Percentiles rank a stretch among this genome's conserved stretches.
phyloP scores from a whole-genome alignment of 2,797 vertebrate species.

The Siniperca scherzeri region DNA sequence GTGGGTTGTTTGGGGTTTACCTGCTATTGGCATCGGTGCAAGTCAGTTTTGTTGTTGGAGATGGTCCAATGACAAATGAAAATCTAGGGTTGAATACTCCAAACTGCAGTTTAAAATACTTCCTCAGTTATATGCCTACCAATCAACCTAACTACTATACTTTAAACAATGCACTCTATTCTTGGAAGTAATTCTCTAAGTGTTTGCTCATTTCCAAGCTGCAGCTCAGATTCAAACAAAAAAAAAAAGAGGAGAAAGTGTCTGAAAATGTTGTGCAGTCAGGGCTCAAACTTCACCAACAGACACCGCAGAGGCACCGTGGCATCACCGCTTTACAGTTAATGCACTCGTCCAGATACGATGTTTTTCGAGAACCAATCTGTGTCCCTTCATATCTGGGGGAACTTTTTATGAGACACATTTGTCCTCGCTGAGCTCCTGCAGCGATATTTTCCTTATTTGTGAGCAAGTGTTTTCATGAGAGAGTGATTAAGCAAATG shows the following conservation, averaged over 20 bases:
- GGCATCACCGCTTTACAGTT: neutral
- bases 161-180: neutral
- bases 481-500: slow-evolving; percentile 41
- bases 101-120: neutral
- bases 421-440: slow-evolving; percentile 16
- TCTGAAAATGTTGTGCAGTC: neutral
- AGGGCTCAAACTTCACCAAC: neutral
- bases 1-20: neutral
- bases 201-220: neutral
- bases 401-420: slow-evolving; percentile 19
- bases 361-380: neutral
- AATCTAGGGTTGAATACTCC: neutral
- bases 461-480: slow-evolving; percentile 37
- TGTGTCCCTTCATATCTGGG: slow-evolving; percentile 1
- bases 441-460: slow-evolving; percentile 24
- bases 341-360: slow-evolving; percentile 8
- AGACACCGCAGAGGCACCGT: neutral
- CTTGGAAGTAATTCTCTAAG: neutral
- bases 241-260: neutral
- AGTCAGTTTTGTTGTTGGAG: neutral
- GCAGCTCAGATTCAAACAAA: neutral
- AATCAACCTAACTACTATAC: neutral
- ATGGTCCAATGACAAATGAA: neutral
- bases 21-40: neutral
- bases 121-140: neutral